Evolutionary conservation across 2,888 invertebrate species (phyloP).

Genomic region (Taphrorychus bicolor): DNA sequence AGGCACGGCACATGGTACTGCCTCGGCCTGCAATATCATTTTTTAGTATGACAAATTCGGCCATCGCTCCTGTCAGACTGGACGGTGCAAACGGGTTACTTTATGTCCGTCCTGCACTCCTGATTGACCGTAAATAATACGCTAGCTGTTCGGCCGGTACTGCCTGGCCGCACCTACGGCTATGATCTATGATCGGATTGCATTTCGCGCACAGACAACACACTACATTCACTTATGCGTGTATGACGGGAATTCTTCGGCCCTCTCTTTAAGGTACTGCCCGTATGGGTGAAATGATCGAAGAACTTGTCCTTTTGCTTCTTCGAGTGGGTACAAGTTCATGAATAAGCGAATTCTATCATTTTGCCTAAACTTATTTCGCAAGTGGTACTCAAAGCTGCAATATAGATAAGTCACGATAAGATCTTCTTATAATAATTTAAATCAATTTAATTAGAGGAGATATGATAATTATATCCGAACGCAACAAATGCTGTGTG

Average conservation of each 20-base stretch:
- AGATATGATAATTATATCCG: neutral
- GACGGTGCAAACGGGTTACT: slow-evolving; percentile 37
- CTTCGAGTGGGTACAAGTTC: neutral
- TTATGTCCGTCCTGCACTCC: slow-evolving; percentile 38
- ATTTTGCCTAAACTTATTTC: neutral
- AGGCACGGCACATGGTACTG: slow-evolving; percentile 24
- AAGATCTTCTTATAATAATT: neutral
- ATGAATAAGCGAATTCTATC: neutral
- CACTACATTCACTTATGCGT: neutral
- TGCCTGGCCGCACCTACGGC: slow-evolving; percentile 28
- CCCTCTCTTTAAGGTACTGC: neutral
- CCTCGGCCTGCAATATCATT: slow-evolving; percentile 35
- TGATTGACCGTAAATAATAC: slow-evolving; percentile 41
- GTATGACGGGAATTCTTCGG: slow-evolving; percentile 1
- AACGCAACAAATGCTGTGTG: neutral
- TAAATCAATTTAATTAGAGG: slow-evolving; percentile 1
- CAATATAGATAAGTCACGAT: neutral
- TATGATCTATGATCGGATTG: slow-evolving; percentile 17
- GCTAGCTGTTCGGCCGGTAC: slow-evolving; percentile 17
- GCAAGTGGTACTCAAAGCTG: neutral
- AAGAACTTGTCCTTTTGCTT: neutral
- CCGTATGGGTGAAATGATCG: neutral
- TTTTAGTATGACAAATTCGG: slow-evolving; percentile 42
- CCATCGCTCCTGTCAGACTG: slow-evolving; percentile 41
- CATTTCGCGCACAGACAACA: slow-evolving; percentile 7